A percentile compares a stretch with the other conserved stretches of the same genome.
phyloP scores from a whole-genome alignment of 2,113 vertebrate genomes.

The Pitta sordida region DNA sequence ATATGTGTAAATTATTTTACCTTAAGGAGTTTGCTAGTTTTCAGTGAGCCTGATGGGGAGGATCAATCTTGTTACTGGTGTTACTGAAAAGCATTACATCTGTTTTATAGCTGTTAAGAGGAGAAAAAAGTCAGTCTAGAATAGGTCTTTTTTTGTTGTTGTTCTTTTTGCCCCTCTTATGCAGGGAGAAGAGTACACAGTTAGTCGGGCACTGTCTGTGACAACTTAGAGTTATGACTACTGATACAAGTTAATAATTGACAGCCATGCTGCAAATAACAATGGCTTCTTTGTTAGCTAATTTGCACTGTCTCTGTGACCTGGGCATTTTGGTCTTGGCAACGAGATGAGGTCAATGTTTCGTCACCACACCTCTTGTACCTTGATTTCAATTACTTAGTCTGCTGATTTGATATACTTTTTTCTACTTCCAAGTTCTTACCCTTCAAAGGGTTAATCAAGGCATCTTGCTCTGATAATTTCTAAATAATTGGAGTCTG shows the following conservation, averaged over 20 bases:
- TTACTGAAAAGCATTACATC: background rate
- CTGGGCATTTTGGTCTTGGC: background rate
- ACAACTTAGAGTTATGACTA: background rate
- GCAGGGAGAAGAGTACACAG: background rate
- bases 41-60: background rate
- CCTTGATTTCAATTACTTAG: background rate
- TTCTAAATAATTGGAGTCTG: slow-evolving; percentile 22
- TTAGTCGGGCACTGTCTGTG: background rate
- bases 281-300: background rate
- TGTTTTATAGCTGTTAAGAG: background rate
- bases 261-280: background rate
- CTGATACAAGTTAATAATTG: background rate
- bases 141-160: background rate
- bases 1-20: background rate
- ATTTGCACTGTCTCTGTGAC: background rate
- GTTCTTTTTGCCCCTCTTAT: background rate
- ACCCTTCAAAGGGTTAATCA: background rate
- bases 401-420: background rate
- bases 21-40: background rate
- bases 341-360: background rate
- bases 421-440: background rate
- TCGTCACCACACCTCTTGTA: background rate
- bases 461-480: background rate
- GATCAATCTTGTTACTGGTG: background rate
- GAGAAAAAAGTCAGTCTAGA: accelerated